phyloP scores from a whole-genome alignment of 2,888 invertebrate genomes.

The Chelonus formosanus region DNA sequence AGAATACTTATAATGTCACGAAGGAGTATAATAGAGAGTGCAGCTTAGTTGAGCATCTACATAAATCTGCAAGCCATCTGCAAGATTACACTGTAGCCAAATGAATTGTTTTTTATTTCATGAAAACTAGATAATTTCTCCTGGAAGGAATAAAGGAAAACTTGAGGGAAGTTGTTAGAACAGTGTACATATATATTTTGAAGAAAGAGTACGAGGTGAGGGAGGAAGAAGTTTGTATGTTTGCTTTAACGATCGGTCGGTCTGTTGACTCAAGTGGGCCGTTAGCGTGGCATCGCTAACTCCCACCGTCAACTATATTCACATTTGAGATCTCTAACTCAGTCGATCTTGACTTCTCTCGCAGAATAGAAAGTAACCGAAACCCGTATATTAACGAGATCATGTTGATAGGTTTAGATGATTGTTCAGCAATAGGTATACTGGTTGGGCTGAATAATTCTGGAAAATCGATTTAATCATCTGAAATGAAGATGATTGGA shows the following conservation, averaged over 20 bases:
- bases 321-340: conserved; percentile 29
- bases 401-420: too few species aligned
- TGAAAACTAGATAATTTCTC: too few species aligned
- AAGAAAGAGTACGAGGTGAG: conserved; percentile 18
- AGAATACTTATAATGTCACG: too few species aligned
- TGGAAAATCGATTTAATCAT: conserved; percentile 3
- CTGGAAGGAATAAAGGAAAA: not conserved
- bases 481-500: conserved; percentile 15
- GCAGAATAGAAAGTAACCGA: not conserved
- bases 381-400: conserved; percentile 4
- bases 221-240: conserved; percentile 42
- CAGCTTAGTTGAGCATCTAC: too few species aligned
- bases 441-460: too few species aligned
- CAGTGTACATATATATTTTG: not conserved
- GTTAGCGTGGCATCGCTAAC: conserved; percentile 54
- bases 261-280: conserved; percentile 55
- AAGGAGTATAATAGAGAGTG: too few species aligned
- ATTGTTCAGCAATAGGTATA: too few species aligned
- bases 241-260: conserved; percentile 52
- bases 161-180: not conserved
- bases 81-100: too few species aligned
- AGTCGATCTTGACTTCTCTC: conserved; percentile 16
- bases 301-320: conserved; percentile 42
- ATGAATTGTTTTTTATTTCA: too few species aligned
- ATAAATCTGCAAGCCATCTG: too few species aligned